A percentile compares a stretch with the other conserved stretches of the same genome.
phyloP scores from a whole-genome alignment of 2,888 invertebrate species.

The Parnassius glacialis region DNA sequence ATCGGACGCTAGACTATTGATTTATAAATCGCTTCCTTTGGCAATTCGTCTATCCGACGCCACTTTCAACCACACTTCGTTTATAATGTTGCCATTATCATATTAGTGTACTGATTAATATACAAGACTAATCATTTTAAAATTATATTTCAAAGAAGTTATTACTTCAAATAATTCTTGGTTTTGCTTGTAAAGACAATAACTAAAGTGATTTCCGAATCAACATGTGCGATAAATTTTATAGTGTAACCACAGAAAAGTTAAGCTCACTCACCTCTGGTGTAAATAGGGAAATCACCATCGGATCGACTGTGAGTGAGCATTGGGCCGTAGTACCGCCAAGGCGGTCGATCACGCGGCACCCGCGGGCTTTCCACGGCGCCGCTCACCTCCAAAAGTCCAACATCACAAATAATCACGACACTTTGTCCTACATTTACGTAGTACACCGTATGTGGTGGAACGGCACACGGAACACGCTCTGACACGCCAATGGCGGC shows the following conservation, averaged over 20 bases:
- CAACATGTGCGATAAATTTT: not conserved
- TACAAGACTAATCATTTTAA: not conserved
- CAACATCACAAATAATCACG: conserved; percentile 61
- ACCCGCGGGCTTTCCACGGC: conserved; percentile 78
- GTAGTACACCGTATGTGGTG: conserved; percentile 45
- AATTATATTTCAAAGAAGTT: not conserved
- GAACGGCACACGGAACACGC: conserved; percentile 53
- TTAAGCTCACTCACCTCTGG: conserved; percentile 83
- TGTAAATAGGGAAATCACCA: conserved; percentile 91
- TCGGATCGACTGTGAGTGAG: conserved; percentile 92
- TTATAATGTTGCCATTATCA: not conserved
- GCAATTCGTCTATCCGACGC: conserved; percentile 43
- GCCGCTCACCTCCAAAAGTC: conserved; percentile 67
- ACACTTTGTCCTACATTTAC: conserved; percentile 44
- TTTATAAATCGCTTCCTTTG: conserved; percentile 47
- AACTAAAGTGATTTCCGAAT: not conserved
- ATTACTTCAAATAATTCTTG: not conserved
- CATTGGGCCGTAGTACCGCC: conserved; percentile 86
- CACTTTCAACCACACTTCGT: conserved; percentile 34
- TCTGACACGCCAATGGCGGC: conserved; percentile 64
- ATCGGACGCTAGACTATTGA: conserved; percentile 49
- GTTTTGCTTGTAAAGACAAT: not conserved
- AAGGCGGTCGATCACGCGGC: conserved; percentile 75
- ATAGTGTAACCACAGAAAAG: not conserved
- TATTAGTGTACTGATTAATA: not conserved